These are phyloP conservation scores for Eremobia ochroleuca DNA, from an alignment of 2,888 invertebrate genomes.

Conservation along the genomic window DNA sequence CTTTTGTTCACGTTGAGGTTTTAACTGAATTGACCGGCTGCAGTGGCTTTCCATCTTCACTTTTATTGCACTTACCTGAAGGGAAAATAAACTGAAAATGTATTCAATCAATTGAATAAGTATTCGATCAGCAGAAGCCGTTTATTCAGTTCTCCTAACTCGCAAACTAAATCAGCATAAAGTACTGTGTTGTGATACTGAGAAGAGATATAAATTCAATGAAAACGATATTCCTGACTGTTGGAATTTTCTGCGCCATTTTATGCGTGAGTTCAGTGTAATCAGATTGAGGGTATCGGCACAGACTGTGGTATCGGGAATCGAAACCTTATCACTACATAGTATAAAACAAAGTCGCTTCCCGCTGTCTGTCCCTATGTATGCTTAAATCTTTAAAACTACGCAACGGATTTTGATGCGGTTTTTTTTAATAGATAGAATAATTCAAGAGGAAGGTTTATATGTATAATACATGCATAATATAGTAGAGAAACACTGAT, in stretches of 20 bases:
- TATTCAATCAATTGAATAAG: slow-evolving; percentile 25
- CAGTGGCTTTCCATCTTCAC: neutral
- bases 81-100: neutral
- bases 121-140: neutral
- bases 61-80: neutral
- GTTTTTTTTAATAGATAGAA: too few species aligned
- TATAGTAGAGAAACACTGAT: too few species aligned
- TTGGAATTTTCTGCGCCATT: slow-evolving; percentile 9
- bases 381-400: too few species aligned
- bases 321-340: too few species aligned
- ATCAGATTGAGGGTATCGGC: slow-evolving; percentile 13
- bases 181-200: slow-evolving; percentile 13
- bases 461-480: too few species aligned
- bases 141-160: slow-evolving; percentile 21
- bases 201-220: slow-evolving; percentile 39
- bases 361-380: too few species aligned
- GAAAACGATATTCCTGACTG: slow-evolving; percentile 23
- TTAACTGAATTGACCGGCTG: too few species aligned
- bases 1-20: too few species aligned
- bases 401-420: too few species aligned
- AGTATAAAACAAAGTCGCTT: too few species aligned
- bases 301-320: neutral
- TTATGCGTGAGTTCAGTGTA: slow-evolving; percentile 9
- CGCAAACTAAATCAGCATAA: slow-evolving; percentile 38
- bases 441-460: too few species aligned